phyloP scores from a whole-genome alignment of 2,888 invertebrate species.

The Temnothorax ravouxi region DNA sequence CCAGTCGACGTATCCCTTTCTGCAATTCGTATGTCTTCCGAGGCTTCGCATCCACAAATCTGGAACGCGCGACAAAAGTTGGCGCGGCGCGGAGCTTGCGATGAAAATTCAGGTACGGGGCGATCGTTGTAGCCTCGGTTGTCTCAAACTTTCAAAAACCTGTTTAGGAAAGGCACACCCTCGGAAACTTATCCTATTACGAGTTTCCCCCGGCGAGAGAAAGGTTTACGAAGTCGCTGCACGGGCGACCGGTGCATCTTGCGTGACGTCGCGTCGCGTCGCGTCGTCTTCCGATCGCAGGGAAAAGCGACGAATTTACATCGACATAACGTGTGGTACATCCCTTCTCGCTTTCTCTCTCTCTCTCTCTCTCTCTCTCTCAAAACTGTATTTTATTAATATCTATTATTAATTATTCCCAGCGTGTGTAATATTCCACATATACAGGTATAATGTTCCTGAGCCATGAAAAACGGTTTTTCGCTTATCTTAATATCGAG shows the following conservation, averaged over 20 bases:
- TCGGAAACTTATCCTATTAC: conserved; percentile 81
- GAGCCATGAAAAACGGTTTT: neutral
- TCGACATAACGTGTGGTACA: neutral
- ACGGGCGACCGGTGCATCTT: conserved; percentile 35
- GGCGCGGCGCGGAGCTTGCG: conserved; percentile 35
- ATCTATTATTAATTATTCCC: conserved; percentile 27
- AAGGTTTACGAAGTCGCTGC: conserved; percentile 46
- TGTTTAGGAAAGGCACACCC: conserved; percentile 73
- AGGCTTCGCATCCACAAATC: conserved; percentile 23
- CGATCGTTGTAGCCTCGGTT: conserved; percentile 73
- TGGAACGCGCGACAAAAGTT: conserved; percentile 34
- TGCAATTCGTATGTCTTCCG: conserved; percentile 36
- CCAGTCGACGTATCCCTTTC: neutral
- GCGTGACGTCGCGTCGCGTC: neutral
- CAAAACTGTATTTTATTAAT: neutral
- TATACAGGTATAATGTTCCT: neutral
- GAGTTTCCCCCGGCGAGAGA: conserved; percentile 66
- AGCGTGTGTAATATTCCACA: neutral
- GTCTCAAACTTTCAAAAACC: conserved; percentile 75
- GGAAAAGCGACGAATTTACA: conserved; percentile 21
- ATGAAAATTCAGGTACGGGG: conserved; percentile 66
- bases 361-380: neutral
- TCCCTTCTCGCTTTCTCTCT: neutral
- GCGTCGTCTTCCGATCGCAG: conserved; percentile 7
- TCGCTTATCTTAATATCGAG: neutral